These are phyloP conservation scores for Ormyrus pomaceus DNA, from an alignment of 2,888 invertebrate species.

Conservation along the genomic window DNA sequence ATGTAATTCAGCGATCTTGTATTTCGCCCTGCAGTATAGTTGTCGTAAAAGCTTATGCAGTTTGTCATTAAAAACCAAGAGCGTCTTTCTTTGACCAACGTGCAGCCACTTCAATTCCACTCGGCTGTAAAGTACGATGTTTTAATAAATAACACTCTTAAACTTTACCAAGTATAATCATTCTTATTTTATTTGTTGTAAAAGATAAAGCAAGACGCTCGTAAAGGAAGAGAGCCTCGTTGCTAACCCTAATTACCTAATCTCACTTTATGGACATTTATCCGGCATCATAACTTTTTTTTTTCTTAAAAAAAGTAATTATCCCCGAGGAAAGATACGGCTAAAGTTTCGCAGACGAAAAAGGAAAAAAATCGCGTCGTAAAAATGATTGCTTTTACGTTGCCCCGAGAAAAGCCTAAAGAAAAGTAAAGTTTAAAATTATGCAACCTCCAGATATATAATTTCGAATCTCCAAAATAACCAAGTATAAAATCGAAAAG, in stretches of 20 bases:
- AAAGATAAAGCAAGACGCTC: conserved; percentile 2
- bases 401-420: background rate
- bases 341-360: background rate
- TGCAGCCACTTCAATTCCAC: background rate
- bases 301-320: background rate
- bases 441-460: background rate
- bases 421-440: background rate
- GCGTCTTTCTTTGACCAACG: no score
- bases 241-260: background rate
- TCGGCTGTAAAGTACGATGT: background rate
- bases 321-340: conserved; percentile 6
- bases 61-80: no score
- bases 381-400: background rate
- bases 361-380: background rate
- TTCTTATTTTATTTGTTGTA: background rate
- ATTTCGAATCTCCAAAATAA: no score
- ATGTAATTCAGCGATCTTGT: no score
- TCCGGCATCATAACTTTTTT: background rate
- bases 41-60: no score
- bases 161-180: background rate
- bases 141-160: background rate
- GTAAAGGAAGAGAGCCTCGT: background rate
- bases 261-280: background rate
- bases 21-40: no score
- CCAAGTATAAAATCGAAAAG: no score